Evolutionary conservation across 2,888 invertebrate genomes (phyloP), one percentile per base, ranked within the genome.

Genomic region (Oscheius sp.): DNA sequence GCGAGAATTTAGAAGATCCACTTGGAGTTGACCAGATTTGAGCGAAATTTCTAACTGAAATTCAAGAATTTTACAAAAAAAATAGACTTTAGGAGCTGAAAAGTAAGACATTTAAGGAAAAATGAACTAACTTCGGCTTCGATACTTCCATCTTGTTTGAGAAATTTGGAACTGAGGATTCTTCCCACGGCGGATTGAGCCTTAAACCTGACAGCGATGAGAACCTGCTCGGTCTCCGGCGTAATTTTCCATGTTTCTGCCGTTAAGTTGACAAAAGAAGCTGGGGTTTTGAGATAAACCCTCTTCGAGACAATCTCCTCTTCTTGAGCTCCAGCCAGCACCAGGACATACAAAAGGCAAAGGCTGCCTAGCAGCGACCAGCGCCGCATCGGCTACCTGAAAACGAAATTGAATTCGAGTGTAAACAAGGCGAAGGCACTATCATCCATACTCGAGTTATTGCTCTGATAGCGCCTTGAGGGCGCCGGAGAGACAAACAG

Each of bases 181-280:
- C 73, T 73, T 46, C 76, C 76, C n/a, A 76, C 57, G 20, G 53
- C 57, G 20, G 66, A 66, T 3, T 45, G 48, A 1, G 73, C 65
- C 50, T 65, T 61, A 39, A 74, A 72, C 4, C 50, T 65, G 2
- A 69, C 67, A 6, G 72, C 76, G 17, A 76, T 25, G 15, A 74
- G 58, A 25, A 76, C 34, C 23, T 72, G 46, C 23, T 76, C 55
- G 15, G 69, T 72, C 20, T 37, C 55, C 31, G 61, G 73, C 42
- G 58, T 69, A 17, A 73, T 46, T 33, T 70, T 74, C 78, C 78
- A 78, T n/a, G 53, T 57, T 1, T 74, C 72, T 17, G 78, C 72
- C 12, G 74, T 71, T 17, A 78, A 55, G 50, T 75, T 75, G 29
- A 74, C 70, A 52, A 67, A 78, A 0, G 74, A 74, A 31, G 74